Evolutionary conservation across 2,113 vertebrate species (phyloP), one percentile per base, ranked within the genome.

Genomic region (Psilopsiagon aymara): DNA sequence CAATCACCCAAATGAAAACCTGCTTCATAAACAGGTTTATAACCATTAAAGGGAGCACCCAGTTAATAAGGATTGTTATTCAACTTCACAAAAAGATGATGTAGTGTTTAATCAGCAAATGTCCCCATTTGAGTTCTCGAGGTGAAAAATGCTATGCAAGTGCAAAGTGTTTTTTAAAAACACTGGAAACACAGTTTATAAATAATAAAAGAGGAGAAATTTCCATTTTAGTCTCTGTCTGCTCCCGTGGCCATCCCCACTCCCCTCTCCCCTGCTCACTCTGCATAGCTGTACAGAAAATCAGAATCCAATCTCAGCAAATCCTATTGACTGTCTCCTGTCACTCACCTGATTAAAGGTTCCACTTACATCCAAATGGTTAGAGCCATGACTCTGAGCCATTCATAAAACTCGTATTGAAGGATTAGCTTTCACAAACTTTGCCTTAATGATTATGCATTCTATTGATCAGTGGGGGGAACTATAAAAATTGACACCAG

Each of bases 401-500:
- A 98, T 98, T 98, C 98, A 98, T 98, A 98, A 98, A 98, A 98
- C 97, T 97, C 93, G 53, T 96, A 96, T 97, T 97, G 98, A 98
- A 96, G 97, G 97, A 98, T 97, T 86, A 93, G 97, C 97, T 98
- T 97, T 97, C 97, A 97, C 97, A 98, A 98, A 98, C 96, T 98
- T 98, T 98, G 95, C 97, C 97, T 97, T 98, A 98, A 98, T 98
- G 98, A 98, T 98, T 98, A 96, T 97, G 97, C 94, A 83, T n/a
- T 78, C 82, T 98, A 98, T 98, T 97, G 98, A 98, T 98, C 96
- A 86, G 94, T 0, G 64, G 62, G 97, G 97, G 96, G 86, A 97
- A 97, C 98, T 92, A 98, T 98, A 98, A 98, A 98, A 98, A 98
- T 98, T 98, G 98, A 98, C 98, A 98, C 96, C 97, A 98, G 98